These are phyloP conservation scores for Pseudochromis fuscus DNA, from an alignment of 2,797 vertebrate species.

Conservation along the genomic window DNA sequence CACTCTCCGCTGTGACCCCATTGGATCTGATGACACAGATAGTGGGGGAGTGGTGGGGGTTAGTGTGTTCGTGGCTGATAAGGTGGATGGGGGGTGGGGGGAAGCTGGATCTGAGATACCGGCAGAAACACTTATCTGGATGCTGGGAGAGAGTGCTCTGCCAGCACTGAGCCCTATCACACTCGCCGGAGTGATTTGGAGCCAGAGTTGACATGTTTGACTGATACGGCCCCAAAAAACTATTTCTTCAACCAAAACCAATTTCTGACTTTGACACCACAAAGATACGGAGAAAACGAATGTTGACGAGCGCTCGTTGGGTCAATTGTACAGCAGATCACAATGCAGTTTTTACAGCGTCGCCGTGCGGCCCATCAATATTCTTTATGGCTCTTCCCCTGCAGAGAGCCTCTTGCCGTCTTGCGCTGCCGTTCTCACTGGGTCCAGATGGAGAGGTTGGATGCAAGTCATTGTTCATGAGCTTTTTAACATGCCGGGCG, in stretches of 20 bases:
- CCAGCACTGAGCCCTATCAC: constrained; percentile 66
- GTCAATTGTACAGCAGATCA: constrained; percentile 49
- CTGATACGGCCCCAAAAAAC: constrained; percentile 58
- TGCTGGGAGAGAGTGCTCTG: constrained; percentile 54
- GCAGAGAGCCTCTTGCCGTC: constrained; percentile 42
- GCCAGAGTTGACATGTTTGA: constrained; percentile 58
- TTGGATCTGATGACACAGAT: constrained; percentile 83
- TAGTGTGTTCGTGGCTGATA: constrained; percentile 82
- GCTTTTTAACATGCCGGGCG: constrained; percentile 76
- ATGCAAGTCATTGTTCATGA: constrained; percentile 74
- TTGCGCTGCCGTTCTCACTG: constrained; percentile 50
- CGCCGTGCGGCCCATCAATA: constrained; percentile 65
- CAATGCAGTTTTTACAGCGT: constrained; percentile 52
- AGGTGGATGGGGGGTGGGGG: constrained; percentile 60
- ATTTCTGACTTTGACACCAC: constrained; percentile 73
- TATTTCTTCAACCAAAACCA: constrained; percentile 71
- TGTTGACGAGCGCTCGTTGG: constrained; percentile 33
- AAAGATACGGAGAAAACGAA: constrained; percentile 63
- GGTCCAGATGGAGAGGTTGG: constrained; percentile 77
- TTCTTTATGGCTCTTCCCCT: constrained; percentile 66
- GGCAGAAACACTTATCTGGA: constrained; percentile 68
- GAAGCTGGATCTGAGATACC: constrained; percentile 70
- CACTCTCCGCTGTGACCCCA: constrained; percentile 75
- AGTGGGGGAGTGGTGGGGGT: constrained; percentile 65
- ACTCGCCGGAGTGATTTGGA: constrained; percentile 56